phyloP scores from a whole-genome alignment of 2,113 vertebrate species.

The Oreocharis arfaki region DNA sequence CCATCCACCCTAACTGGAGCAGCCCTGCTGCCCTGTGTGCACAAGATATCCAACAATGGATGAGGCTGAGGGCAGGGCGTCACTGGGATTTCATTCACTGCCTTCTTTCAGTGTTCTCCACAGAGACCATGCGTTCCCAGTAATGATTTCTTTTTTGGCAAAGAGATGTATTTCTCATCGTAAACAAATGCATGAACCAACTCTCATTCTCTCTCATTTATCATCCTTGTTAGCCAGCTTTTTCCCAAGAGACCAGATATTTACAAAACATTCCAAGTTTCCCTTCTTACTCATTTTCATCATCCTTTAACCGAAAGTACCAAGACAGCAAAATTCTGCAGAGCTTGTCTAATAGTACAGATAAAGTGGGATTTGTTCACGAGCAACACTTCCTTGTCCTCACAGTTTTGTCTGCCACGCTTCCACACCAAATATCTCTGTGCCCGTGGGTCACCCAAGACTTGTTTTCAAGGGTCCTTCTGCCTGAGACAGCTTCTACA shows the following conservation, averaged over 20 bases:
- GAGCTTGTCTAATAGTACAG: background rate
- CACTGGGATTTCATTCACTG: background rate
- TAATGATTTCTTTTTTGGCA: background rate
- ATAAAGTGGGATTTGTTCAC: background rate
- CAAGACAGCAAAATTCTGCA: background rate
- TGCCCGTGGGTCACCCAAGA: fast-evolving
- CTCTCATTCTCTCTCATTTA: background rate
- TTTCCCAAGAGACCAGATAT: background rate
- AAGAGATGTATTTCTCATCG: background rate
- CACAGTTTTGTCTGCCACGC: background rate
- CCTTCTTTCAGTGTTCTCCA: background rate
- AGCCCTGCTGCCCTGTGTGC: fast-evolving
- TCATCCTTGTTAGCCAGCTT: background rate
- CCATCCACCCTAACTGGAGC: fast-evolving
- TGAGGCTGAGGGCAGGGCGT: fast-evolving
- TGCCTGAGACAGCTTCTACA: background rate
- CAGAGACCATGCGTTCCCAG: background rate
- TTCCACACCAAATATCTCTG: background rate
- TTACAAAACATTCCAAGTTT: background rate
- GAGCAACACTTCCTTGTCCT: fast-evolving
- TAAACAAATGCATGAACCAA: background rate
- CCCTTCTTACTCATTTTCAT: background rate
- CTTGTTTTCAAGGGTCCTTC: background rate
- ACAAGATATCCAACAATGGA: background rate
- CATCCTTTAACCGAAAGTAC: background rate